These are phyloP conservation scores for Netelia fuscicornis DNA, from an alignment of 2,888 invertebrate genomes.

Conservation along the genomic window DNA sequence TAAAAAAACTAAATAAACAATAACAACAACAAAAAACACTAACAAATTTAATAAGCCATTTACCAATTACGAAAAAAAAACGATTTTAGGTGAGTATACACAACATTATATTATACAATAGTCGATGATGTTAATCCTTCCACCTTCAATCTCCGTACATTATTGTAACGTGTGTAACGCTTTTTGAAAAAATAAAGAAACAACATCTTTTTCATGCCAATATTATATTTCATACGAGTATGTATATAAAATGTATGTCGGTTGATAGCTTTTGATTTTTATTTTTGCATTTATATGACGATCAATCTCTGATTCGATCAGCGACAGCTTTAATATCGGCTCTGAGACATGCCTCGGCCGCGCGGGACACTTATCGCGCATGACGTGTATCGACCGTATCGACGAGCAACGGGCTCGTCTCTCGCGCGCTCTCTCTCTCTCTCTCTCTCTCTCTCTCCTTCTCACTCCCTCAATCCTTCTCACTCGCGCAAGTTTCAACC, in stretches of 20 bases:
- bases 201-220: conserved; percentile 80
- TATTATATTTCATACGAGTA: conserved; percentile 28
- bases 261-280: neutral
- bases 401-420: conserved; percentile 67
- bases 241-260: neutral
- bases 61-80: conserved; percentile 78
- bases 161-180: conserved; percentile 82
- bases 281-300: conserved; percentile 43
- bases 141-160: conserved; percentile 80
- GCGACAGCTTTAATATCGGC: conserved; percentile 42
- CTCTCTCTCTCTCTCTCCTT: neutral
- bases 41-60: conserved; percentile 81
- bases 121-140: conserved; percentile 80
- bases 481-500: conserved; percentile 40
- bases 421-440: conserved; percentile 3
- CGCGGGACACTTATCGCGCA: conserved; percentile 66
- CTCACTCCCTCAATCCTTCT: neutral
- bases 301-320: conserved; percentile 61
- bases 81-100: conserved; percentile 83
- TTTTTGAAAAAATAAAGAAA: conserved; percentile 82
- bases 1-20: conserved; percentile 35
- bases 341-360: conserved; percentile 18
- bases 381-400: conserved; percentile 70
- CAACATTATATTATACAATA: conserved; percentile 79
- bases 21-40: conserved; percentile 54